Evolutionary conservation across 2,888 invertebrate genomes (phyloP), one percentile per base, ranked within the genome.

Genomic region (Biston betularia): DNA sequence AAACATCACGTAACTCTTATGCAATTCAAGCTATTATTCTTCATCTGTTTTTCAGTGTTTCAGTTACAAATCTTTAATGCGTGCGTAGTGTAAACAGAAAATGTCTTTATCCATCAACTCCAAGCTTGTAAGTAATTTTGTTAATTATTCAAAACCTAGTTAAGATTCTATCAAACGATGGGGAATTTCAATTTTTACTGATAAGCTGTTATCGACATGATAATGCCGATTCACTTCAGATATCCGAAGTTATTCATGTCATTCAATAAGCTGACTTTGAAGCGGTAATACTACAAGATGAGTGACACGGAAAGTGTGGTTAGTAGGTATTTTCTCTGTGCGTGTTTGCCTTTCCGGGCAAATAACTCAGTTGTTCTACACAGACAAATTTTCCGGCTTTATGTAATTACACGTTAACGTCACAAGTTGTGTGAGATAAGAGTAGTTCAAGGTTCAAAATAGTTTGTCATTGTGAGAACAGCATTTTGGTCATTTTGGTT

Each of bases 91-190:
- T 42, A 38, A 38, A 45, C 9, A 54, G 63, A 78, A 73, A 74
- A 86, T 86, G 85, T 54, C 79, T 68, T 24, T 75, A 46, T 72
- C 73, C 53, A 69, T 79, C 40, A 79, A 80, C 69, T 73, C 80
- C 12, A 85, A 82, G 81, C 71, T 86, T 44, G 86, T 86, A 77
- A 85, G 86, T 86, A 63, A 15, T 62, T 12, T 56, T 65, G 38
- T 62, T 63, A 64, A 57, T 35, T 42, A 62, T 53, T 58, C 53
- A 24, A 44, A 64, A 48, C 40, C 14, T 38, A 55, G 55, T 48
- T 58, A 45, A 64, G 14, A 57, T 57, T 57, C n/a, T 33, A 12
- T n/a, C 9, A n/a, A 49, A 49, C 3, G 35, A 15, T 42, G 12
- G 1, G 35, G 11, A 48, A 34, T 24, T 45, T 24, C n/a, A 12